Evolutionary conservation across 2,797 vertebrate species (phyloP).

Genomic region (Chloroceryle amazona): DNA sequence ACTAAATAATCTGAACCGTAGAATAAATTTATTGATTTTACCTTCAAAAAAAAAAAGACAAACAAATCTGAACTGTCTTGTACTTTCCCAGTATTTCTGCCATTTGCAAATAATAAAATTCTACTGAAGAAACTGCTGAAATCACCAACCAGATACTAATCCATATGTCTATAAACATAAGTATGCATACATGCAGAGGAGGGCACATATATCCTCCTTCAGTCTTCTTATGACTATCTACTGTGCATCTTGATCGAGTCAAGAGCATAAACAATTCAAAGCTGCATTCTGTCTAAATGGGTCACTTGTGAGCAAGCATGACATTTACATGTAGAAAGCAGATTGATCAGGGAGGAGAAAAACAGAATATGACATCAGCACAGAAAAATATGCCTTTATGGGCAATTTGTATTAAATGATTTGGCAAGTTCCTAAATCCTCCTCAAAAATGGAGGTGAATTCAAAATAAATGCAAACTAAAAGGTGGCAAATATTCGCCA

Average conservation of each 20-base stretch:
- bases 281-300: slow-evolving; percentile 70
- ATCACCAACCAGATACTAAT: background rate
- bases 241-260: background rate
- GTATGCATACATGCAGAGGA: background rate
- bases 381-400: slow-evolving; percentile 10
- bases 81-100: background rate
- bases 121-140: background rate
- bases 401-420: background rate
- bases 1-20: background rate
- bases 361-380: slow-evolving; percentile 54
- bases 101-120: slow-evolving; percentile 2
- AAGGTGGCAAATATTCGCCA: background rate
- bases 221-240: background rate
- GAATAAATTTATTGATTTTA: background rate
- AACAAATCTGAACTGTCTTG: background rate
- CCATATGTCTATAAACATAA: background rate
- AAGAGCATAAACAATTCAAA: slow-evolving; percentile 49
- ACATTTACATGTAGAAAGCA: slow-evolving; percentile 62
- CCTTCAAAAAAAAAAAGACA: background rate
- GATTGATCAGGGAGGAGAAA: slow-evolving; percentile 46
- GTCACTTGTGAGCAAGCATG: slow-evolving; percentile 72
- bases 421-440: background rate
- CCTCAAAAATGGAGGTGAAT: background rate
- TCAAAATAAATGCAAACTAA: background rate
- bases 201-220: background rate